Evolutionary conservation across 2,888 invertebrate species (phyloP), one percentile per base, ranked within the genome.

Genomic region (Microctonus hyperodae): DNA sequence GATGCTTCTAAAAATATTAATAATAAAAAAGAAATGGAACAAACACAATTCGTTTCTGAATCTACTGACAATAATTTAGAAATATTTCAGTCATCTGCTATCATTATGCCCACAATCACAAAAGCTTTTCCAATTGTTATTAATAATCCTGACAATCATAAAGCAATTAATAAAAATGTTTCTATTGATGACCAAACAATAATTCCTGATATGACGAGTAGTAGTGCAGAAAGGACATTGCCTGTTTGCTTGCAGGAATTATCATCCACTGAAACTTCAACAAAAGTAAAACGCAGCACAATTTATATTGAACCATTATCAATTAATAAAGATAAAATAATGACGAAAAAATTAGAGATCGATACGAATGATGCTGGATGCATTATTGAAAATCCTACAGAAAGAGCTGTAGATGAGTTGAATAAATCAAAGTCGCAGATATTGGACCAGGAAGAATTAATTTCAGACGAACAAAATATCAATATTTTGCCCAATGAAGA

Each of bases 301-400:
- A 67, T 70, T 55, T 70, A 67, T 60, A 69, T 73, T 25, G 64
- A 72, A 56, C 69, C 69, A 25, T 57, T 64, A 44, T 57, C 48
- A 16, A 63, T 57, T 60, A 25, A 65, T 16, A 51, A 65, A 33
- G 67, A 62, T 13, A 61, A 64, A 59, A 16, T 16, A 28, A 40
- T 11, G 10, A n/a, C n/a, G 2, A 35, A 48, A 1, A 13, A 28
- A 25, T 0, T 22, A 16, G 37, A 48, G 22, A 56, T 5, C 5
- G 40, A 48, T 33, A 16, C 10, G 3, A 37, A 11, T 37, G 37
- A 22, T 23, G 13, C 37, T 7, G 6, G 6, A 23, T n/a, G 13
- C n/a, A 37, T 20, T 23, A n/a, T 16, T 13, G 10, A 0, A 35
- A n/a, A 23, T 51, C 5, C 35, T 10, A 11, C 9, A n/a, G 16